Evolutionary conservation across 2,888 invertebrate genomes (phyloP).

Genomic region (Andrena marginata): DNA sequence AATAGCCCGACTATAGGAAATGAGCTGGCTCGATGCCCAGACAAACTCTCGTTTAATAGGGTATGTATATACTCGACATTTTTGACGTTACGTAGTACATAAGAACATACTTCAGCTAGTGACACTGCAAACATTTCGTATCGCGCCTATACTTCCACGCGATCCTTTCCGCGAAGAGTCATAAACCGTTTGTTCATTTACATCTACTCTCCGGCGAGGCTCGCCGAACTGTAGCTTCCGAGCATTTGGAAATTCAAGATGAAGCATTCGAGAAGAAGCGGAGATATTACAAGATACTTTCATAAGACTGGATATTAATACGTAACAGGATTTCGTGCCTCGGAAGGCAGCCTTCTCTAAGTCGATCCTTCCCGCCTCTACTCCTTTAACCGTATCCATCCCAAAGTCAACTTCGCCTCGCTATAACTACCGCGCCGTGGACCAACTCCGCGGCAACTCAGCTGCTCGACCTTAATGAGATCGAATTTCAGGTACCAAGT

Average conservation of each 20-base stretch:
- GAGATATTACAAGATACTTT: conserved; percentile 29
- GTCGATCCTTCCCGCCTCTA: conserved; percentile 37
- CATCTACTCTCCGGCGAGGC: neutral
- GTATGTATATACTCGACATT: conserved; percentile 8
- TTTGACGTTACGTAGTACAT: neutral
- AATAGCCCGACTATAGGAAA: conserved; percentile 51
- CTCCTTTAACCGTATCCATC: conserved; percentile 51
- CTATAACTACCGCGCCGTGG: conserved; percentile 47
- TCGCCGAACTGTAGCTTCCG: neutral
- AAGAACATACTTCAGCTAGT: neutral
- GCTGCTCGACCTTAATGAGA: conserved; percentile 62
- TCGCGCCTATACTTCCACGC: neutral
- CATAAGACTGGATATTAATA: conserved; percentile 46
- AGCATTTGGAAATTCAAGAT: neutral
- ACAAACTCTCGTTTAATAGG: conserved; percentile 45
- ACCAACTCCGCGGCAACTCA: conserved; percentile 56
- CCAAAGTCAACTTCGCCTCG: conserved; percentile 55
- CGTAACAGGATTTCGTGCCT: conserved; percentile 56
- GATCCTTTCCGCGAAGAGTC: neutral
- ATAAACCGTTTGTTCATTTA: neutral
- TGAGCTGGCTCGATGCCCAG: conserved; percentile 35
- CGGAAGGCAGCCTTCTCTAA: conserved; percentile 28
- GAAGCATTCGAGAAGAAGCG: neutral
- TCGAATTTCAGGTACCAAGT: conserved; percentile 62
- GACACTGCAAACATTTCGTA: neutral